Percentiles rank a stretch among this genome's conserved stretches.
Evolutionary conservation across 2,113 vertebrate species (phyloP).

Genomic region (Acrocephalus arundinaceus): DNA sequence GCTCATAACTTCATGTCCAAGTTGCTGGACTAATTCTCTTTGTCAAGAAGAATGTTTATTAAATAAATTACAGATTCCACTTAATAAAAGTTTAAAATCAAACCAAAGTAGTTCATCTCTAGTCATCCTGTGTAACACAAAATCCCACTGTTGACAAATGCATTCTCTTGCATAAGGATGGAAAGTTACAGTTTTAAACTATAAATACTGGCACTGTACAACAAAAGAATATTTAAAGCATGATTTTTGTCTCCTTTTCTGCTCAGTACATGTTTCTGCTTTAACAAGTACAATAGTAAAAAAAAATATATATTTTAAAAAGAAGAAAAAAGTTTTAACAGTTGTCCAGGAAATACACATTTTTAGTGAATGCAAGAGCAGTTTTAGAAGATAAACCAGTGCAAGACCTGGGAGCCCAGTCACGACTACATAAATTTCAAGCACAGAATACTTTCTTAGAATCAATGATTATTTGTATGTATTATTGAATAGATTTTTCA

Average conservation of each 20-base stretch:
- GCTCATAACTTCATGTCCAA: not conserved
- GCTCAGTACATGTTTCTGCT: not conserved
- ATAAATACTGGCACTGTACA: not conserved
- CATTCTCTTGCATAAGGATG: not conserved
- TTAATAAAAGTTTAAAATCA: not conserved
- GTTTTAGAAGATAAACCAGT: not conserved
- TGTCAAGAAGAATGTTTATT: not conserved
- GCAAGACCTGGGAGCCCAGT: not conserved
- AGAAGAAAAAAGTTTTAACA: not conserved
- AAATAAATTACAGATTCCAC: not conserved
- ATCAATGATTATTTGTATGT: not conserved
- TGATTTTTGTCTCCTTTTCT: not conserved
- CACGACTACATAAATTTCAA: not conserved
- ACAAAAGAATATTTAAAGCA: not conserved
- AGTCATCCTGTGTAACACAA: not conserved
- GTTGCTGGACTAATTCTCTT: not conserved
- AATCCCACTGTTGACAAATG: not conserved
- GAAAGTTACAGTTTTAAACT: not conserved
- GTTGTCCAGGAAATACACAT: not conserved
- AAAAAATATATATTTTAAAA: not conserved
- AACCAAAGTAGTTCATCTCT: not conserved
- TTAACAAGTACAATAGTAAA: not conserved
- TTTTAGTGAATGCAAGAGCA: not conserved
- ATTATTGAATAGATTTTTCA: constrained; percentile 7
- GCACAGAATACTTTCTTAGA: not conserved